Base-by-base conservation (phyloP, 2,797 vertebrate genomes). In the Salarias fasciatus region DNA sequence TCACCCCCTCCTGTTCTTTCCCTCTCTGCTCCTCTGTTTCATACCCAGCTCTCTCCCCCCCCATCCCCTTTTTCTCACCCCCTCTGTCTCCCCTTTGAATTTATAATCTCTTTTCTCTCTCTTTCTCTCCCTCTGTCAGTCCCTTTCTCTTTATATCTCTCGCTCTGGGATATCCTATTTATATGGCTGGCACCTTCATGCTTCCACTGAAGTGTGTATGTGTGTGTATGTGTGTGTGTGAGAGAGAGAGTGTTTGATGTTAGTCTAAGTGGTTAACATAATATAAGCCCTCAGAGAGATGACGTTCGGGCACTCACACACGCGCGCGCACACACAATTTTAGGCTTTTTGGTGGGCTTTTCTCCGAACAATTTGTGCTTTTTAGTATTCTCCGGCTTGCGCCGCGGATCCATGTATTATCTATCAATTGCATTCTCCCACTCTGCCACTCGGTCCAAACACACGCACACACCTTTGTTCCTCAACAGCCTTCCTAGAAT, bases 261-360 rank as follows among this genome's bases (percentile, higher is more conserved):
- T 77, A 72, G 79, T 75, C 83, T 84, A 78, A 88, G 80, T 87
- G 82, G 82, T 88, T 87, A 86, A 87, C 85, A 88, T 85, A 85
- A 84, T 85, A 74, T 49, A 54, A 83, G 75, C 64, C 85, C 82
- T 75, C 46, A 47, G 74, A 84, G 85, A 76, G 83, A 85, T 65
- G 69, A 69, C 41, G 73, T 77, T 77, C 80, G 43, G 65, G 51
- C 72, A 63, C 72, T 81, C 65, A 48, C 61, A 54, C 61, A 56
- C 69, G 48, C 50, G 48, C 60, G 69, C 69, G 40, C 49, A 36
- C 49, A 48, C 59, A 72, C 61, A 24, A 77, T 57, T 78, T 82
- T 82, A 52, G 49, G 73, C 57, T 54, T 82, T 82, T 83, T 80
- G 75, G 41, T 74, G 1, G 36, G 69, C 69, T 75, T 82, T 72